Percentiles rank a stretch among this genome's conserved stretches.
Conservation (phyloP, 2,113 vertebrate species). For the Grammomys dolichurus region DNA sequence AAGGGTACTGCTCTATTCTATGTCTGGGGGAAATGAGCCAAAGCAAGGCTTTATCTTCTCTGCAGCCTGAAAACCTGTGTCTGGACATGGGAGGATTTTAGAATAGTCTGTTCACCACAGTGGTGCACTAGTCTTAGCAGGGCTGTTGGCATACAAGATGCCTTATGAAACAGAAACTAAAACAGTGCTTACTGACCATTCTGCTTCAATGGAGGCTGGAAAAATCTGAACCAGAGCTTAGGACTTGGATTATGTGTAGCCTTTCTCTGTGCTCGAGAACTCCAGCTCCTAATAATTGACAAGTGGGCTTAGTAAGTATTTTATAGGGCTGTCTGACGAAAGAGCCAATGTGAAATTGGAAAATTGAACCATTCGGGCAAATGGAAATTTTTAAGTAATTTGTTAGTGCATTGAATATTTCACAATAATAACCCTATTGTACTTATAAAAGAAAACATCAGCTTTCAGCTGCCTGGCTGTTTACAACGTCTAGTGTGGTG, state of each 20-base stretch:
- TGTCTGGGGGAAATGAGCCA: neutral
- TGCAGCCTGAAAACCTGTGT: neutral
- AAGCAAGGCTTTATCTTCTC: neutral
- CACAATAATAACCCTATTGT: neutral
- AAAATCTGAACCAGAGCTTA: neutral
- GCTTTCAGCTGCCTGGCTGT: neutral
- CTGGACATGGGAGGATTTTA: neutral
- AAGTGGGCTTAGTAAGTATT: neutral
- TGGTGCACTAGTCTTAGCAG: neutral
- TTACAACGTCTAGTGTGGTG: neutral
- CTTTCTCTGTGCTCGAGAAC: constrained; percentile 11
- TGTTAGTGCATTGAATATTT: neutral
- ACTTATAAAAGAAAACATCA: neutral
- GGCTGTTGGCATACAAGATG: neutral
- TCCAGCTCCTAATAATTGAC: neutral
- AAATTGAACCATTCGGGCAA: neutral
- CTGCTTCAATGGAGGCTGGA: neutral
- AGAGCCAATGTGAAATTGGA: neutral
- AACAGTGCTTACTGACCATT: neutral
- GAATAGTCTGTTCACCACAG: neutral
- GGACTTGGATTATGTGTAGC: neutral
- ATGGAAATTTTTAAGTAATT: neutral
- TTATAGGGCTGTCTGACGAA: neutral
- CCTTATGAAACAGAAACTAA: constrained; percentile 16
- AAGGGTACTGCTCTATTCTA: neutral